These are phyloP conservation scores for Oeneis ivallda DNA, from an alignment of 2,888 invertebrate species.

Conservation along the genomic window DNA sequence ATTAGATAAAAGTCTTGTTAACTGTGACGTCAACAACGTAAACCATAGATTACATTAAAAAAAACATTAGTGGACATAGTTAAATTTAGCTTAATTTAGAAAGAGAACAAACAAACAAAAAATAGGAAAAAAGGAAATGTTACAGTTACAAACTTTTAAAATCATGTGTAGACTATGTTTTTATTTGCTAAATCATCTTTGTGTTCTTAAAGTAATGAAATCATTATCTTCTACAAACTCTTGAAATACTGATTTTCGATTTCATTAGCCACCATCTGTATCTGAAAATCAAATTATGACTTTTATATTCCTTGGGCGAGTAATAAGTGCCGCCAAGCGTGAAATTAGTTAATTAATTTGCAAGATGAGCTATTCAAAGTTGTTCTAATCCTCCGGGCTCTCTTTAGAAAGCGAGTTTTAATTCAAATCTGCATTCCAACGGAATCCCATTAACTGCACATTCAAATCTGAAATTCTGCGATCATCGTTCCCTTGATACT, in stretches of 20 bases:
- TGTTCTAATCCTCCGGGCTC: conserved; percentile 56
- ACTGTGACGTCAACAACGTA: no score
- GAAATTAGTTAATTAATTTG: conserved; percentile 64
- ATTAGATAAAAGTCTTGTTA: no score
- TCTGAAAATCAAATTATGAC: conserved; percentile 15
- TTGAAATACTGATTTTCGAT: neutral
- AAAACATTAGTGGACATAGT: no score
- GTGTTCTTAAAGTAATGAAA: neutral
- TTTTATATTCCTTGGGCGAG: conserved; percentile 16
- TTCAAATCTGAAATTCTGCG: conserved; percentile 59
- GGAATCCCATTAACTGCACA: conserved; percentile 58
- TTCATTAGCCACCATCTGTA: neutral
- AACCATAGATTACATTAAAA: no score
- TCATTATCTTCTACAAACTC: neutral
- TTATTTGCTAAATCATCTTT: no score
- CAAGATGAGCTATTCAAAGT: conserved; percentile 55
- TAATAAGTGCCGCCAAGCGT: conserved; percentile 45
- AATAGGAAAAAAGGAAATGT: no score
- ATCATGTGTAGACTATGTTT: no score
- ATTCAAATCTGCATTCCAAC: conserved; percentile 66
- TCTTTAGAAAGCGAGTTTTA: conserved; percentile 67
- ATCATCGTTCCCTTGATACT: conserved; percentile 60
- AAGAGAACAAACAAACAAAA: no score
- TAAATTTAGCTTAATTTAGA: no score
- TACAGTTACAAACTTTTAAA: no score